A percentile compares a stretch with the other conserved stretches of the same genome.
Evolutionary conservation across 1,140 invertebrate species (phyloP).

Genomic region (Megalopta genalis): DNA sequence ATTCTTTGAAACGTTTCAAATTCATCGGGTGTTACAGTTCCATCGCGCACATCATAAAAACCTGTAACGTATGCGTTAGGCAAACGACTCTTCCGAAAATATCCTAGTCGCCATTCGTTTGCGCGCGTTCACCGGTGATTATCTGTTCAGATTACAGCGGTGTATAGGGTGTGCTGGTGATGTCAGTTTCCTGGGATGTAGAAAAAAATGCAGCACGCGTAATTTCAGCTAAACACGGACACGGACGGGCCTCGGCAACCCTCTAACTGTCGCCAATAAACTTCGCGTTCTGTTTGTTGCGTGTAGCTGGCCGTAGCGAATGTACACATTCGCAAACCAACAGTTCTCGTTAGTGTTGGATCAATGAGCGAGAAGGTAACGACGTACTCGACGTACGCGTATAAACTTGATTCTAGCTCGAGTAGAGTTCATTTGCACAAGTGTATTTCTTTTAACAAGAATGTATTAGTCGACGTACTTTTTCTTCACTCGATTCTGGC

Average conservation of each 20-base stretch:
- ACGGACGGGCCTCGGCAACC: neutral
- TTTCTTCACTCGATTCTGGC: too few species aligned
- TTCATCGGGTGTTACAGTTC: too few species aligned
- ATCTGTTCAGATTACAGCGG: constrained; percentile 14
- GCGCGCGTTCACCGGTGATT: neutral
- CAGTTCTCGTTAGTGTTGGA: too few species aligned
- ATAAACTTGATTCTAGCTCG: too few species aligned
- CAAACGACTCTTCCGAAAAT: neutral
- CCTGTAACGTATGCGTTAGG: too few species aligned
- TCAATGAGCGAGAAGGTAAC: too few species aligned
- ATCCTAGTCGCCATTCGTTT: neutral
- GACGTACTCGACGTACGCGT: too few species aligned
- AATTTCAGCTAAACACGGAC: constrained; percentile 51
- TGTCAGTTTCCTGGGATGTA: neutral
- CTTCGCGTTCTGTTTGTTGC: constrained; percentile 36
- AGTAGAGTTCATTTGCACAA: too few species aligned
- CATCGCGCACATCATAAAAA: too few species aligned
- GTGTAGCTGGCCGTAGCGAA: constrained; percentile 9
- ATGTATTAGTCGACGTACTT: too few species aligned
- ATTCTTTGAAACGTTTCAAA: too few species aligned
- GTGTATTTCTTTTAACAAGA: too few species aligned
- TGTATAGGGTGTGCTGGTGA: neutral
- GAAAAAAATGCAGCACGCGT: neutral
- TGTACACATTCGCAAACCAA: neutral
- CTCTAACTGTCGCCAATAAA: constrained; percentile 41